A percentile compares a stretch with the other conserved stretches of the same genome.
Conservation (phyloP, 2,888 invertebrate genomes). For the Malthinus flaveolus region DNA sequence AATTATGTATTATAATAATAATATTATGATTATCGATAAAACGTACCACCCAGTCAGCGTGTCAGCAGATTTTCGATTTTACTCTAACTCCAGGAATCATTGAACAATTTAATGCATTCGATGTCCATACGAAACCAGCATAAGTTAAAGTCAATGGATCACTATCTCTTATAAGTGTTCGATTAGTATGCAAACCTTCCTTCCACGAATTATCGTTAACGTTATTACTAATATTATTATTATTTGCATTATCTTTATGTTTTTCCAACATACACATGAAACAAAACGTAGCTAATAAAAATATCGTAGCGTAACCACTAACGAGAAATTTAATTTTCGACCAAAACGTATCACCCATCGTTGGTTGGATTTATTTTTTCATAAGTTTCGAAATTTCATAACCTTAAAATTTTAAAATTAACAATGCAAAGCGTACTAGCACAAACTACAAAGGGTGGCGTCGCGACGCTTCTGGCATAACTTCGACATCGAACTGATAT, state of each 20-base stretch:
- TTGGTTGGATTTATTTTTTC: neutral
- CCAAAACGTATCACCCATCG: constrained; percentile 10
- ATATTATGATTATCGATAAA: constrained; percentile 3
- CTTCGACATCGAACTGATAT: constrained; percentile 21
- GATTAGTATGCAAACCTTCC: constrained; percentile 22
- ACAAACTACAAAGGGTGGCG: constrained; percentile 23
- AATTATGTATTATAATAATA: neutral
- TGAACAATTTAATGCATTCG: constrained; percentile 23
- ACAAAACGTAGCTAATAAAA: constrained; percentile 12
- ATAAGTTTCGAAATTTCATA: constrained; percentile 9
- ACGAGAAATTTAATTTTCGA: constrained; percentile 15
- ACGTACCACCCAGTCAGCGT: neutral
- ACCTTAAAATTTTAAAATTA: constrained; percentile 20
- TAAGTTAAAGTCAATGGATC: constrained; percentile 23
- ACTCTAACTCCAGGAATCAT: constrained; percentile 19
- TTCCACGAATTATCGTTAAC: constrained; percentile 25
- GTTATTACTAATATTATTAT: no score
- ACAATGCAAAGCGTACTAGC: constrained; percentile 5
- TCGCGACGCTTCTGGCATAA: constrained; percentile 23
- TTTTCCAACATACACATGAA: constrained; percentile 13
- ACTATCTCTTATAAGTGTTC: constrained; percentile 23
- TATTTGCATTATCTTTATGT: constrained; percentile 15
- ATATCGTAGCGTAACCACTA: constrained; percentile 15
- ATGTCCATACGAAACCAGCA: constrained; percentile 20
- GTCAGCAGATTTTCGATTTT: constrained; percentile 14